Percentiles rank a stretch among this genome's conserved stretches.
Evolutionary conservation across 1,140 invertebrate species (phyloP).

Genomic region (Drosophila orena): DNA sequence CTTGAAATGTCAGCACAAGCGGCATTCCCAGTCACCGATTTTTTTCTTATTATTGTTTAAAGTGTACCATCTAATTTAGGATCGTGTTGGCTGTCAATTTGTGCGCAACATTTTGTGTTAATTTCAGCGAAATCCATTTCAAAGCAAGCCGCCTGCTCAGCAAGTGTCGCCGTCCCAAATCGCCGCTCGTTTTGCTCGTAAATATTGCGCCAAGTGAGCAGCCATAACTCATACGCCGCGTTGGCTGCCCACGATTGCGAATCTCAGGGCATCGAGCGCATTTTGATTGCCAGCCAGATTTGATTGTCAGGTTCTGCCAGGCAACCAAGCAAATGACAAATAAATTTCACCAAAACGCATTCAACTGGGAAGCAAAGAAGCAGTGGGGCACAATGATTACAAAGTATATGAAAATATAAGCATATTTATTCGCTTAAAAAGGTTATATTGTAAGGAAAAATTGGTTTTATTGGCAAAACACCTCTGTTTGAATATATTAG

Average conservation of each 20-base stretch:
- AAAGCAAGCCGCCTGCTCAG: constrained; percentile 59
- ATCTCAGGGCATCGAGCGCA: constrained; percentile 13
- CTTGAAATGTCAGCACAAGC: constrained; percentile 55
- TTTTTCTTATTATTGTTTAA: constrained; percentile 2
- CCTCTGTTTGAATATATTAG: no score
- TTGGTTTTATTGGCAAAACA: no score
- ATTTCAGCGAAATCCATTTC: constrained; percentile 64
- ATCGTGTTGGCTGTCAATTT: constrained; percentile 76
- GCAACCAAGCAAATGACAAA: constrained; percentile 32
- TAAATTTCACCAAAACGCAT: constrained; percentile 32
- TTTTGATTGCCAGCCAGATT: constrained; percentile 42
- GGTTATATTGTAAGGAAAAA: no score
- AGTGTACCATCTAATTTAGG: constrained; percentile 70
- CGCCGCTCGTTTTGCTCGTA: constrained; percentile 24
- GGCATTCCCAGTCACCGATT: constrained; percentile 19
- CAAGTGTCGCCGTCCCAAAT: constrained; percentile 61
- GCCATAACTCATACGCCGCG: constrained; percentile 71
- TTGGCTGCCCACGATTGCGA: constrained; percentile 56
- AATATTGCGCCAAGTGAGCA: constrained; percentile 40
- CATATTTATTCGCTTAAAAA: background rate
- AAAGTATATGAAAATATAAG: background rate
- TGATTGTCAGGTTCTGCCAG: constrained; percentile 1
- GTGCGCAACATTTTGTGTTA: constrained; percentile 60
- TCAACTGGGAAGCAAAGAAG: background rate
- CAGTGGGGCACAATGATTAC: background rate